phyloP scores from a whole-genome alignment of 2,113 vertebrate genomes.

The Oreotrochilus melanogaster region DNA sequence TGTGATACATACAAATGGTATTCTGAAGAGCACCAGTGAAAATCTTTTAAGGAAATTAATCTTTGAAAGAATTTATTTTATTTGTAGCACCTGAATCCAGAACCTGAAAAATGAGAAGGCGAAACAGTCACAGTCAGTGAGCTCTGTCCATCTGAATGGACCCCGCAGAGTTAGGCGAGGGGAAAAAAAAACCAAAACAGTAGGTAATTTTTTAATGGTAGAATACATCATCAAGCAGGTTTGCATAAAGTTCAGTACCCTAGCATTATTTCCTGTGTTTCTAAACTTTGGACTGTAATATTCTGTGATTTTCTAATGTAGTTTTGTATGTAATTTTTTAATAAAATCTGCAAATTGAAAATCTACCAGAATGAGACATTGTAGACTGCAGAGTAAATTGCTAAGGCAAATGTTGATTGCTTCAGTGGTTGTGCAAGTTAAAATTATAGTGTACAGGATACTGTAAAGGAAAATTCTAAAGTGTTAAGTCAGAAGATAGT shows the following conservation, averaged over 20 bases:
- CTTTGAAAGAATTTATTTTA: not conserved
- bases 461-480: not conserved
- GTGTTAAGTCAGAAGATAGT: not conserved
- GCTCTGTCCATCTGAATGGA: not conserved
- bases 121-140: not conserved
- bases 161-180: not conserved
- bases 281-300: not conserved
- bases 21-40: slow-evolving; percentile 1
- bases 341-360: not conserved
- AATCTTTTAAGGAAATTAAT: slow-evolving; percentile 9
- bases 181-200: not conserved
- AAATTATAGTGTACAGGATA: not conserved
- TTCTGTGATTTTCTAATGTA: not conserved
- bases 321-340: not conserved
- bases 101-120: not conserved
- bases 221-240: not conserved
- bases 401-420: not conserved
- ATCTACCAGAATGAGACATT: not conserved
- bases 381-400: not conserved
- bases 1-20: not conserved
- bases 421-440: not conserved
- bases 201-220: not conserved
- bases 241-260: not conserved
- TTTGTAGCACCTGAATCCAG: not conserved
- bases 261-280: not conserved